A percentile compares a stretch with the other conserved stretches of the same genome.
phyloP scores from a whole-genome alignment of 2,113 vertebrate genomes.

The Typhlomys cinereus region DNA sequence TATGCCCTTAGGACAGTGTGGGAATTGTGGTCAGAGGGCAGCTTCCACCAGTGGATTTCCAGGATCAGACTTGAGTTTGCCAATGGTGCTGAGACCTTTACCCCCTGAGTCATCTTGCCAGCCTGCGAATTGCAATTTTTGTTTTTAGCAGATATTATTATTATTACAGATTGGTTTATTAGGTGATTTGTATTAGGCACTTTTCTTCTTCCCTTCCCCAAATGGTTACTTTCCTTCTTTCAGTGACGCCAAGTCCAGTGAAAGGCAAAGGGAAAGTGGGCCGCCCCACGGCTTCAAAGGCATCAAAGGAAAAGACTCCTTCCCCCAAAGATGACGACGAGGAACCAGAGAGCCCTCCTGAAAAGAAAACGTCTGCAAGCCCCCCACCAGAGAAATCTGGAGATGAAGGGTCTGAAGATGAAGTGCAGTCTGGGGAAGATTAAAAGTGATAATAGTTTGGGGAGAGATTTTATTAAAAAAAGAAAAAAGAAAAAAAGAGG shows the following conservation, averaged over 20 bases:
- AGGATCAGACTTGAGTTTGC: no score
- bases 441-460: slow-evolving; percentile 87
- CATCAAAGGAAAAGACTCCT: slow-evolving; percentile 95
- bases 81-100: no score
- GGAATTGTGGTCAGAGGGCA: no score
- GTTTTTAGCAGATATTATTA: not conserved
- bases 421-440: slow-evolving; percentile 97
- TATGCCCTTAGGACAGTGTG: no score
- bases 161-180: not conserved
- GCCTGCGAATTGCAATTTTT: not conserved
- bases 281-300: slow-evolving; percentile 94
- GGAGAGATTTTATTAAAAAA: slow-evolving; percentile 85
- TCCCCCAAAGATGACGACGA: slow-evolving; percentile 96
- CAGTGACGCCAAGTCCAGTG: slow-evolving; percentile 97
- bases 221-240: slow-evolving; percentile 56
- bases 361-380: slow-evolving; percentile 91
- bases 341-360: slow-evolving; percentile 91
- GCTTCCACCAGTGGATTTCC: no score
- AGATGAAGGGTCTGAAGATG: slow-evolving; percentile 97
- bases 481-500: slow-evolving; percentile 53
- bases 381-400: slow-evolving; percentile 93
- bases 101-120: no score
- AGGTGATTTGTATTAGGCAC: slow-evolving; percentile 11
- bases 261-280: slow-evolving; percentile 98
- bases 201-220: slow-evolving; percentile 12